phyloP scores from a whole-genome alignment of 1,140 invertebrate genomes.

The Matsumurasca onukii region DNA sequence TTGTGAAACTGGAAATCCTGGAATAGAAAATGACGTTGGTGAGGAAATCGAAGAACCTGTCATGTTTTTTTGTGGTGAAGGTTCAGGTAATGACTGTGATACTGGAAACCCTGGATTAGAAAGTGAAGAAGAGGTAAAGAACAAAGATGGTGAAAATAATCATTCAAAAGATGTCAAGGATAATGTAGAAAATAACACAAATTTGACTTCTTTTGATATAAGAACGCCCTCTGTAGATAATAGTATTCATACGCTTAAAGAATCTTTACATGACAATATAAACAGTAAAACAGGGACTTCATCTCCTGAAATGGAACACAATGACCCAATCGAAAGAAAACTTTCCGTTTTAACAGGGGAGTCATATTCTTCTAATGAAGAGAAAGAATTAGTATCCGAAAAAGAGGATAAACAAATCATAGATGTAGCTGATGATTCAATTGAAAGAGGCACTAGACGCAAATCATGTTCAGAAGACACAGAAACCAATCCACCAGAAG shows the following conservation, averaged over 20 bases:
- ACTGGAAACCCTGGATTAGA: slow-evolving; percentile 57
- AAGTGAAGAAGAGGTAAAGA: not conserved
- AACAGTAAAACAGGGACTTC: no score
- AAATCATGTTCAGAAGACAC: slow-evolving; percentile 9
- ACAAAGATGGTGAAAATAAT: no score
- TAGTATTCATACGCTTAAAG: no score
- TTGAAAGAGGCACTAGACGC: slow-evolving; percentile 2
- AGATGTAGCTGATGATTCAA: no score
- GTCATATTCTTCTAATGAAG: not conserved
- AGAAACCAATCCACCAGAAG: slow-evolving; percentile 7
- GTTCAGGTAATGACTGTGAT: no score
- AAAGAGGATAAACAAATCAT: not conserved
- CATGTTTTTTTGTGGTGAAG: no score
- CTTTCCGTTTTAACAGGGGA: not conserved
- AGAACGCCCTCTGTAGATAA: no score
- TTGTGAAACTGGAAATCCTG: slow-evolving; percentile 67
- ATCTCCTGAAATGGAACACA: not conserved
- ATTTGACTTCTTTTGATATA: no score
- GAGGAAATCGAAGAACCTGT: no score
- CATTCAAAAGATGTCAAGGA: no score
- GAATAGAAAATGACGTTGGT: slow-evolving; percentile 34
- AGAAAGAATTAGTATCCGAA: not conserved
- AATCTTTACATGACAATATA: no score
- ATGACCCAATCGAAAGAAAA: slow-evolving; percentile 2
- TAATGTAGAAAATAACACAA: no score